Evolutionary conservation across 92 coral and sea anemone species (phyloP), one percentile per base, ranked within the genome.

Genomic region (Meandrina meandrites): DNA sequence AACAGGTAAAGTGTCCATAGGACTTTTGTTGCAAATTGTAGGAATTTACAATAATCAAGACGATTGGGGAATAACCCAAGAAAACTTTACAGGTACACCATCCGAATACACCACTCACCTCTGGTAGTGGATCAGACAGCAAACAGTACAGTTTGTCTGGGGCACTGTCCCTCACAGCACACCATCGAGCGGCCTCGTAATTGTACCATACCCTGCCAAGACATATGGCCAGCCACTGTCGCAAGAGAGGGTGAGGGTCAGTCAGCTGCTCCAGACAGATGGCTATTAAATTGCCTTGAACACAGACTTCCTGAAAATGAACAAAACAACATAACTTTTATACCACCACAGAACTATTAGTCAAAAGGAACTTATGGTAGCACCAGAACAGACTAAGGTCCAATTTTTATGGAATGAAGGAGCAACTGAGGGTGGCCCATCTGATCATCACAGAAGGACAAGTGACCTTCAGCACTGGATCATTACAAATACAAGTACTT

Each of bases 221-320:
- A 85, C 99, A 96, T 35, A 96, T 88, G 53, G 99, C 98, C 67
- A 96, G 91, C 99, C 99, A 96, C 76, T 96, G 99, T 27, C 99
- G 91, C 51, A 96, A 81, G 24, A 95, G 76, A 0, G 99, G 99
- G 79, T 96, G 98, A 45, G 99, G 99, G 81, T 96, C 99, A 19
- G 91, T 91, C 66, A 96, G 86, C 82, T 96, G 99, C 78, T 96
- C 99, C 84, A 96, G 93, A 68, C 99, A 96, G 79, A 96, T 96
- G 71, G 99, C 99, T 67, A 96, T 93, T 53, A 96, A 69, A 82
- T 96, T 96, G 24, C 99, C 99, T 89, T 96, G 99, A 21, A 95
- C 91, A 87, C 98, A 94, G 3, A 96, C 94, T 82, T 96, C 99
- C 98, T 96, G 72, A 21, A 32, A 12, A 80, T 47, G 45, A 22